Base-by-base conservation (phyloP, 2,113 vertebrate species). In the Illadopsis cleaveri region DNA sequence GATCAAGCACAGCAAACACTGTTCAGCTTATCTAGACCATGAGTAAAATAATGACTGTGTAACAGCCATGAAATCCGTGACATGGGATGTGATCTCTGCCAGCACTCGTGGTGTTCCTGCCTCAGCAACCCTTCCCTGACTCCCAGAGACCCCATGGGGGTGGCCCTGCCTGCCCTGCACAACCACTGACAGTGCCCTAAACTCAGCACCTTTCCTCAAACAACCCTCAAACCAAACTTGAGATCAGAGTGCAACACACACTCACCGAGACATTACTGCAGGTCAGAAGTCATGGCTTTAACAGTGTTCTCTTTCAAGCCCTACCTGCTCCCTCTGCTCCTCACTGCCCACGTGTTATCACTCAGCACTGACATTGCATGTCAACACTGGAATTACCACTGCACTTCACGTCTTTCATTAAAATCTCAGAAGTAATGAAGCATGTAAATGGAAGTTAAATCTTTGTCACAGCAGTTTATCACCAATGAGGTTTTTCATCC, bases 401-500 rank as follows among this genome's bases (percentile, higher is more conserved):
- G 56, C 86, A 78, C 73, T 80, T 68, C 79, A 69, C 27, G 78
- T 51, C 73, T 90, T 68, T 89, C 57, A 80, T 80, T 96, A 86
- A 94, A 92, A 69, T 57, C 86, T 69, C 58, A 0, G 2, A 56
- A 79, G 83, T 90, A 97, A 97, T 79, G 91, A 92, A 90, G 93
- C 95, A 89, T 89, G 78, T 62, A 96, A 95, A 93, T 48, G 40
- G 8, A 44, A 93, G 86, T 82, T 87, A 95, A 78, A 94, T 72
- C 62, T 95, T 79, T 94, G 90, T 71, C 96, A 81, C 86, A 90
- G 95, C 82, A 66, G 51, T 90, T 93, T 73, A 95, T 45, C 92
- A 90, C 0, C 1, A 60, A 70, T 25, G n/a, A 94, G 69, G 57
- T 44, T 89, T 82, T 78, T 70, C 57, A 79, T 48, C 85, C 71